Conservation (phyloP, 2,797 vertebrate genomes). For the Toxotes lorentzi region DNA sequence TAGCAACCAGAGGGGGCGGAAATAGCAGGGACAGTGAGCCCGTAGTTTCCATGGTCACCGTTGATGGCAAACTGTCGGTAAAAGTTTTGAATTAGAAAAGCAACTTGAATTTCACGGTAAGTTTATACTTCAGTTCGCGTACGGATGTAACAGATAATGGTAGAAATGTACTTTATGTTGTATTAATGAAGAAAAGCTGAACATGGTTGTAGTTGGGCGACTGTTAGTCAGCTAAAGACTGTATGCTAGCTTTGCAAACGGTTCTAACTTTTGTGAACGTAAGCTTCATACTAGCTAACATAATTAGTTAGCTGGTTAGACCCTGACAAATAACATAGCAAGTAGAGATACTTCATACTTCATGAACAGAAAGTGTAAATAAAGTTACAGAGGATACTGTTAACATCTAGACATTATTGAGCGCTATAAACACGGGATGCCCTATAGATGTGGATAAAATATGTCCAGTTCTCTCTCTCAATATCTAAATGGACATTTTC, state of each 20-base stretch:
- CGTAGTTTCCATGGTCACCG: constrained; percentile 45
- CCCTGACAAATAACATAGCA: neutral
- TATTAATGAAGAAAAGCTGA: neutral
- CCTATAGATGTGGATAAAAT: neutral
- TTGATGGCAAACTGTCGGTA: neutral
- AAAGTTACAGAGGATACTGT: no score
- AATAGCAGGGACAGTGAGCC: neutral
- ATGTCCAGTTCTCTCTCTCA: no score
- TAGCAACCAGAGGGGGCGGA: constrained; percentile 62
- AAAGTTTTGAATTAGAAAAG: neutral
- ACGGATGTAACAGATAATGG: rapidly evolving
- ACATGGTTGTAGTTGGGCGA: neutral
- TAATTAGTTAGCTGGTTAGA: neutral
- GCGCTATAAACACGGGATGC: neutral
- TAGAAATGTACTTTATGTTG: neutral
- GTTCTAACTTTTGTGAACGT: neutral
- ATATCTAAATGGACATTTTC: neutral
- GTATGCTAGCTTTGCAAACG: neutral
- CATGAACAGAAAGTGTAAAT: no score
- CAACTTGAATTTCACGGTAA: constrained; percentile 42
- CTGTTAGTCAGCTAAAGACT: neutral
- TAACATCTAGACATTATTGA: no score
- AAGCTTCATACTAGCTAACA: neutral
- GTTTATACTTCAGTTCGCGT: neutral
- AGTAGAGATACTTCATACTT: neutral